Conservation (phyloP, 2,888 invertebrate species). For the Acronicta aceris region DNA sequence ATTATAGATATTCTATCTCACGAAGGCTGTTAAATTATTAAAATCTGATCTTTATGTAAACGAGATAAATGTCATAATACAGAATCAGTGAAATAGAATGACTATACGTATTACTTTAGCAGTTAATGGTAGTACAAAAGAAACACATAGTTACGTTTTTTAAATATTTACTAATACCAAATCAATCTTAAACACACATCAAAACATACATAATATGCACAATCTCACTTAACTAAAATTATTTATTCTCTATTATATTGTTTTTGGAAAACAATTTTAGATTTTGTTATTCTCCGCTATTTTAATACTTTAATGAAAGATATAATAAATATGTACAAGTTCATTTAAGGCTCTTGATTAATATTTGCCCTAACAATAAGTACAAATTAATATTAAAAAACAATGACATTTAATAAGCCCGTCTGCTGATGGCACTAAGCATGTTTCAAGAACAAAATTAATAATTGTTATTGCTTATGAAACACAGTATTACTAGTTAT, state of each 20-base stretch:
- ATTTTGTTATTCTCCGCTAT: constrained; percentile 77
- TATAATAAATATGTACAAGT: constrained; percentile 85
- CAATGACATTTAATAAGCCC: constrained; percentile 76
- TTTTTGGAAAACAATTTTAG: constrained; percentile 86
- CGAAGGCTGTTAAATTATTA: too few species aligned
- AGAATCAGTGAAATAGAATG: too few species aligned
- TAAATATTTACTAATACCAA: constrained; percentile 88
- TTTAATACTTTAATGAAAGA: constrained; percentile 82
- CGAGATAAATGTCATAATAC: too few species aligned
- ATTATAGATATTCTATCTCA: too few species aligned
- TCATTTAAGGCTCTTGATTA: constrained; percentile 84
- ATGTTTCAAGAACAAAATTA: constrained; percentile 79
- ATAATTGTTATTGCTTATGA: constrained; percentile 70
- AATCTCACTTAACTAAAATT: constrained; percentile 86
- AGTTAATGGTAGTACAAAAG: constrained; percentile 18
- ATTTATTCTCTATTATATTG: constrained; percentile 80
- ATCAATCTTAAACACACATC: constrained; percentile 89
- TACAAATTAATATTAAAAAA: constrained; percentile 84
- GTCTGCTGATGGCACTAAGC: constrained; percentile 86
- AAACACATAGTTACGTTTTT: constrained; percentile 73
- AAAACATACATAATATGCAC: constrained; percentile 89
- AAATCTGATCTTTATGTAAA: too few species aligned
- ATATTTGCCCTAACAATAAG: constrained; percentile 84
- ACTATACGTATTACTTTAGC: too few species aligned
- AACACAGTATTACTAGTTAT: constrained; percentile 81